phyloP scores from a whole-genome alignment of 2,113 vertebrate genomes.

The Aptenodytes forsteri region DNA sequence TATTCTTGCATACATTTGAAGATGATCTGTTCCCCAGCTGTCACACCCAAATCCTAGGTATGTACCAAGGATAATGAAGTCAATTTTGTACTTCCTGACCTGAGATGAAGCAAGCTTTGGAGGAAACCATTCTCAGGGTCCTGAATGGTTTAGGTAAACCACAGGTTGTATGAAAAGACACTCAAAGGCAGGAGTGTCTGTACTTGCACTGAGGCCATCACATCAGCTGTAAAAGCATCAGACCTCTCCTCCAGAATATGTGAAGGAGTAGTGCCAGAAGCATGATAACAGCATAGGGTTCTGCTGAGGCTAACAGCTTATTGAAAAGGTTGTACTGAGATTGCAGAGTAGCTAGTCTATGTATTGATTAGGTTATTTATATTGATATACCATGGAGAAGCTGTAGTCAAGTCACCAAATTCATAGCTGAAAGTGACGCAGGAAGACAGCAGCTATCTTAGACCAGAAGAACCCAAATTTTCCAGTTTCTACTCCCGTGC shows the following conservation, averaged over 20 bases:
- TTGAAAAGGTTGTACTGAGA: neutral
- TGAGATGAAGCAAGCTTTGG: neutral
- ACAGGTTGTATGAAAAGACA: neutral
- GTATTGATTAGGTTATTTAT: neutral
- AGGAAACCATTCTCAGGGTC: neutral
- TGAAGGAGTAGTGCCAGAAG: neutral
- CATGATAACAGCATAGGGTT: neutral
- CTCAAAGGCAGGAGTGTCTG: neutral
- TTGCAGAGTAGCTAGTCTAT: neutral
- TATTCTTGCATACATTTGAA: neutral
- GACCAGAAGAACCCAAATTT: neutral
- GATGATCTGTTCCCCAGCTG: neutral
- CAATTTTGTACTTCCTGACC: neutral
- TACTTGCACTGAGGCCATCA: neutral
- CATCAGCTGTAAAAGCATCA: neutral
- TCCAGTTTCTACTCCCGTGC: neutral
- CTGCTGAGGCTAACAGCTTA: neutral
- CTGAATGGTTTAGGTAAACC: neutral
- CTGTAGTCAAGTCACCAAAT: neutral
- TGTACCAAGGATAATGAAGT: neutral
- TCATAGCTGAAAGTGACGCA: neutral
- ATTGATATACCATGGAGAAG: neutral
- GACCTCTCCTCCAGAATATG: neutral
- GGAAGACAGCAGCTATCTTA: neutral
- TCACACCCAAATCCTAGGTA: neutral